phyloP scores from a whole-genome alignment of 2,888 invertebrate species.

The Metopia argyrocephala region DNA sequence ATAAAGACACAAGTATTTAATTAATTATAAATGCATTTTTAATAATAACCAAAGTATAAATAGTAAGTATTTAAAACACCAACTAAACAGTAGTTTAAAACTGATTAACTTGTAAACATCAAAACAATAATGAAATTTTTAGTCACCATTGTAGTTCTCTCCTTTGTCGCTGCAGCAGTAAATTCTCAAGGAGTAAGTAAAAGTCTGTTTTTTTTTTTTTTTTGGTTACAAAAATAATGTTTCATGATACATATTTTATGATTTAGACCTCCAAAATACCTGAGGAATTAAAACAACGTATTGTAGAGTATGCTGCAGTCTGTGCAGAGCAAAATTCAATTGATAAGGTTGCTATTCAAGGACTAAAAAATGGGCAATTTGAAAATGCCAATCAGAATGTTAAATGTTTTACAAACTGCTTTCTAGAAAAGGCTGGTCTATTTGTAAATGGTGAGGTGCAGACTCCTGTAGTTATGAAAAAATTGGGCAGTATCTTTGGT shows the following conservation, averaged over 20 bases:
- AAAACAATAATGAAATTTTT: slow-evolving; percentile 16
- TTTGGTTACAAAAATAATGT: no score
- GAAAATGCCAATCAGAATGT: slow-evolving; percentile 4
- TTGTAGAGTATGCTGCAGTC: slow-evolving; percentile 6
- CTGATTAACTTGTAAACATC: not conserved
- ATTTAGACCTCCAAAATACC: slow-evolving; percentile 13
- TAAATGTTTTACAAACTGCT: slow-evolving; percentile 50
- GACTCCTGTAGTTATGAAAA: not conserved
- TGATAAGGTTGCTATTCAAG: not conserved
- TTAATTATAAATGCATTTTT: not conserved
- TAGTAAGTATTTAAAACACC: not conserved
- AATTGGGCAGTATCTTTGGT: slow-evolving; percentile 28
- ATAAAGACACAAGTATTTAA: not conserved
- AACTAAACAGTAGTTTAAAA: slow-evolving; percentile 10
- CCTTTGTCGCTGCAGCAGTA: not conserved
- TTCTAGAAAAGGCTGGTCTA: slow-evolving; percentile 36
- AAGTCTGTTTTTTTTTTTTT: not conserved
- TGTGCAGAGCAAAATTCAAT: slow-evolving; percentile 27
- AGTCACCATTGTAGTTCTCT: slow-evolving; percentile 2
- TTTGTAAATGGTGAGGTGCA: slow-evolving; percentile 32
- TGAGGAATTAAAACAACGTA: slow-evolving; percentile 28
- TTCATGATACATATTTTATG: no score
- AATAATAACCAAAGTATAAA: slow-evolving; percentile 15
- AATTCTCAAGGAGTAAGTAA: slow-evolving; percentile 26
- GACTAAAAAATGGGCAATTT: slow-evolving; percentile 24